Conservation (phyloP, 2,113 vertebrate genomes). For the Elachura formosa region DNA sequence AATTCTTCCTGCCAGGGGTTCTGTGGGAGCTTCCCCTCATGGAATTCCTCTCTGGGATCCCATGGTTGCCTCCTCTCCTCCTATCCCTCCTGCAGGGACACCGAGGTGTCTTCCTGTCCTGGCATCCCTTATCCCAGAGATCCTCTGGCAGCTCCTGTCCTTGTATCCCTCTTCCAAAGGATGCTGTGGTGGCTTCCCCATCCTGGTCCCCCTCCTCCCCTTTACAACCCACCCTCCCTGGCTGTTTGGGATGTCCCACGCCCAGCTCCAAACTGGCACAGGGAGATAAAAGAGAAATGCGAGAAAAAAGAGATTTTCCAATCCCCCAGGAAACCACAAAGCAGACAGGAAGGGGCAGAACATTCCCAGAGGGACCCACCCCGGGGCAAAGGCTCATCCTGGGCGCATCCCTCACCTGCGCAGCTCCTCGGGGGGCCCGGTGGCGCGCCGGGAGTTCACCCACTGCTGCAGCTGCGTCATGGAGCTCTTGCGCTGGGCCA, state of each 20-base stretch:
- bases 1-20: neutral
- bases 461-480: constrained; percentile 96
- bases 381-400: accelerated
- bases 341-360: accelerated
- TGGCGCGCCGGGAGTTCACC: constrained; percentile 86
- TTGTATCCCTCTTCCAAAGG: too few relatives aligned
- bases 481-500: constrained; percentile 93
- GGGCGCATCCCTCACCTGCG: constrained; percentile 73
- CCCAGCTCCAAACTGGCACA: accelerated
- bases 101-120: neutral
- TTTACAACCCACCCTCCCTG: neutral
- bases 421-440: constrained; percentile 77
- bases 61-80: accelerated
- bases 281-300: neutral
- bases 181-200: too few relatives aligned
- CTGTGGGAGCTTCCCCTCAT: accelerated
- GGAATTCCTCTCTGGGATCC: neutral
- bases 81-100: neutral
- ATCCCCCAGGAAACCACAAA: neutral
- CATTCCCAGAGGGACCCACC: neutral
- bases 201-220: too few relatives aligned
- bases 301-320: accelerated
- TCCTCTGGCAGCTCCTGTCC: too few relatives aligned
- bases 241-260: accelerated
- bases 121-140: neutral